Evolutionary conservation across 2,888 invertebrate genomes (phyloP), one percentile per base, ranked within the genome.

Genomic region (Pyrocoelia pectoralis): DNA sequence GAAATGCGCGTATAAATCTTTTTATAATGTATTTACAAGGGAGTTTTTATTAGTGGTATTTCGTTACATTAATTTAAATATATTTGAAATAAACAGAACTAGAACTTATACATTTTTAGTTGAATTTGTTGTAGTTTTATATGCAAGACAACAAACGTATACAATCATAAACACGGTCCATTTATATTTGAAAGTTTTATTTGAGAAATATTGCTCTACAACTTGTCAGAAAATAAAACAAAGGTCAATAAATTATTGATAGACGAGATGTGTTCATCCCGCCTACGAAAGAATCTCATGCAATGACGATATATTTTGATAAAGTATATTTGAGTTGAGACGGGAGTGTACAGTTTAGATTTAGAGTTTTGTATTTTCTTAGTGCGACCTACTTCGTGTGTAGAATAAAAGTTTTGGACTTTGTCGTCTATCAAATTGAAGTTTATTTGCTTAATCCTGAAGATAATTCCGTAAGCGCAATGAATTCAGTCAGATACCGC

Each of bases 131-230:
- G 46, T 46, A 46, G 46, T 46, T 46, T 46, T 46, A 15, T 46
- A 46, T 52, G 33, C 33, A 29, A 17, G 17, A 14, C 50, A 53
- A 40, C 54, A 54, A 70, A 72, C 70, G 70, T 69, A 72, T 61
- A 67, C 67, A 68, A 58, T 74, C 68, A 72, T 70, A 70, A 76
- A 77, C 72, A 78, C 77, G 79, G 74, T 61, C 75, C 79, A 79
- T 80, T 80, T 77, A 75, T 77, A 77, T 79, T 77, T 76, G 73
- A 77, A 78, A 79, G 68, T 76, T 79, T 79, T 76, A 79, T 79
- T 75, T 71, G 75, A 70, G 74, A 77, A 74, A 77, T 77, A 77
- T 73, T 70, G 72, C 72, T 68, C 68, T 65, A 72, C 71, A 74
- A 74, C 71, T 76, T 75, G 77, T 77, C 77, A 74, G 76, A 71